These are phyloP conservation scores for Dissostichus mawsoni DNA, from an alignment of 2,113 vertebrate genomes.

Conservation along the genomic window DNA sequence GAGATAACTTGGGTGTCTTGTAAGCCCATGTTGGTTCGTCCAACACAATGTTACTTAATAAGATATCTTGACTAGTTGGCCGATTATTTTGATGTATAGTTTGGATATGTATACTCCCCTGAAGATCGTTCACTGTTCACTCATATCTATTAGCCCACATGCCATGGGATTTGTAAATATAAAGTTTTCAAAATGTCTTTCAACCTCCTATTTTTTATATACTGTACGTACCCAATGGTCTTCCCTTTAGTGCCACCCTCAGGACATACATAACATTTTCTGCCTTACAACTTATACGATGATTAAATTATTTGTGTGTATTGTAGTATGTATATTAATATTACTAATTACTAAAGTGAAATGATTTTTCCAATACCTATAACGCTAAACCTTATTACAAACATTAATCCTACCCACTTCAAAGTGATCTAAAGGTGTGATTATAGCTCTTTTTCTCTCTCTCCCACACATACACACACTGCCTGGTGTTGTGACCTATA, in stretches of 20 bases:
- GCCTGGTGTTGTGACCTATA: constrained; percentile 45
- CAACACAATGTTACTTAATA: background rate
- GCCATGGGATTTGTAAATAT: background rate
- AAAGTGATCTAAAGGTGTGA: too few relatives aligned
- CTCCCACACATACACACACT: constrained; percentile 9
- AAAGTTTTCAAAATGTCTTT: background rate
- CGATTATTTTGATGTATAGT: background rate
- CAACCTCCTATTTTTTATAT: background rate
- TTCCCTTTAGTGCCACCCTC: background rate
- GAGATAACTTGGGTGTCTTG: background rate
- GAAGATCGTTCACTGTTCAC: background rate
- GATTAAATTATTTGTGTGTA: too few relatives aligned
- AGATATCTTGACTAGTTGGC: background rate
- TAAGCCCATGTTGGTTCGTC: background rate
- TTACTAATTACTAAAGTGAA: background rate
- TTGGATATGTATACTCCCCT: background rate
- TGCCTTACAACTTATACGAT: too few relatives aligned
- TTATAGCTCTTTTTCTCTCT: too few relatives aligned
- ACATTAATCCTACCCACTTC: too few relatives aligned
- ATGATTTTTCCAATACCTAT: background rate
- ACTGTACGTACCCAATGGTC: background rate
- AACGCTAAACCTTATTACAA: background rate
- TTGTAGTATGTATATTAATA: too few relatives aligned
- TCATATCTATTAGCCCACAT: background rate
- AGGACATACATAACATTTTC: background rate